These are phyloP conservation scores for Yponomeuta cagnagella DNA, from an alignment of 2,888 invertebrate genomes.

Conservation along the genomic window DNA sequence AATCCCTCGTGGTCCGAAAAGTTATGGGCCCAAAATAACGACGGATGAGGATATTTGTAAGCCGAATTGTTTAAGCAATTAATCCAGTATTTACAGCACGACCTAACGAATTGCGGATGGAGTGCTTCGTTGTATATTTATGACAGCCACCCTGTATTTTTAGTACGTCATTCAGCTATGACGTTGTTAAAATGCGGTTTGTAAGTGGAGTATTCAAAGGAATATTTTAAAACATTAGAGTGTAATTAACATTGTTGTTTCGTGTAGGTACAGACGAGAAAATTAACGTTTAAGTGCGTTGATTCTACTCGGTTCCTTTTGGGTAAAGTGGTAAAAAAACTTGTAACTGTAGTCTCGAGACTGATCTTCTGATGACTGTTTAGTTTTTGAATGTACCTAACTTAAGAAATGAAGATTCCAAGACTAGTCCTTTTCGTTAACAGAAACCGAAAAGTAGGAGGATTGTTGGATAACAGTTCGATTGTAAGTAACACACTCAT, in stretches of 20 bases:
- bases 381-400: background rate
- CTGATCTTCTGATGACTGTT: too few relatives aligned
- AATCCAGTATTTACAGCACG: slow-evolving; percentile 8
- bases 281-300: too few relatives aligned
- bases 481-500: too few relatives aligned
- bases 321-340: too few relatives aligned
- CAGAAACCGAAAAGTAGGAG: too few relatives aligned
- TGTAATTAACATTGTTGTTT: background rate
- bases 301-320: too few relatives aligned
- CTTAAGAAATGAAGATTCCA: background rate
- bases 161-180: background rate
- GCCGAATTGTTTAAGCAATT: slow-evolving; percentile 8
- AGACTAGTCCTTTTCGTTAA: background rate
- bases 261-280: too few relatives aligned
- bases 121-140: slow-evolving; percentile 4
- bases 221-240: background rate
- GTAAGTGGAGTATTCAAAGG: background rate
- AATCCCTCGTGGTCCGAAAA: background rate
- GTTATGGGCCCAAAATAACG: background rate
- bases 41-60: background rate
- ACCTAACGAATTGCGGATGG: background rate
- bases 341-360: too few relatives aligned
- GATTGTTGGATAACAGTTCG: too few relatives aligned
- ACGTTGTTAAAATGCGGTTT: background rate
- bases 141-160: background rate